phyloP scores from a whole-genome alignment of 2,113 vertebrate genomes.

The Hippotragus niger region DNA sequence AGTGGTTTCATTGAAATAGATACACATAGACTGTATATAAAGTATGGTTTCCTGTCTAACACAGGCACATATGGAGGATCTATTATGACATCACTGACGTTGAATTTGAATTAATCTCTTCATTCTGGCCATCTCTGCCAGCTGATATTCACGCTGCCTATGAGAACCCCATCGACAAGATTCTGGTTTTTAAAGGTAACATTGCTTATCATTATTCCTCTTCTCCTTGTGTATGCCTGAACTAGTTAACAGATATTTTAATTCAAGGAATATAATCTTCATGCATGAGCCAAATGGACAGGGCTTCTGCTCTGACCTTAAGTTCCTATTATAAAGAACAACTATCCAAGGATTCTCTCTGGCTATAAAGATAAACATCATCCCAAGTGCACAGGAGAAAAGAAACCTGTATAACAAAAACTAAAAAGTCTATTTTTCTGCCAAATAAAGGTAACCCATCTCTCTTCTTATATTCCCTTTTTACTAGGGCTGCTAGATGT shows the following conservation, averaged over 20 bases:
- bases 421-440: neutral
- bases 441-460: neutral
- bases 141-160: constrained; percentile 87
- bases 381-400: neutral
- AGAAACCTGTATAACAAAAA: neutral
- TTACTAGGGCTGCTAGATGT: neutral
- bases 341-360: neutral
- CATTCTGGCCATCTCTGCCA: constrained; percentile 88
- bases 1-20: neutral
- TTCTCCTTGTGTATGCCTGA: neutral
- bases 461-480: neutral
- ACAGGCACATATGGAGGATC: constrained; percentile 89
- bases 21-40: neutral
- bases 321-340: neutral
- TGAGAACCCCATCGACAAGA: constrained; percentile 80
- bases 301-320: neutral
- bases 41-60: constrained; percentile 50
- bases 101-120: constrained; percentile 84
- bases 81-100: constrained; percentile 72
- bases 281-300: neutral
- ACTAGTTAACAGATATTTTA: neutral
- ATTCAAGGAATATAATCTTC: neutral
- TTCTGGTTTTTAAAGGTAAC: constrained; percentile 85
- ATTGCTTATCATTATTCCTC: neutral
- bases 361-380: neutral